Evolutionary conservation across 2,888 invertebrate genomes (phyloP), one percentile per base, ranked within the genome.

Genomic region (Disparrhopalites patrizii): DNA sequence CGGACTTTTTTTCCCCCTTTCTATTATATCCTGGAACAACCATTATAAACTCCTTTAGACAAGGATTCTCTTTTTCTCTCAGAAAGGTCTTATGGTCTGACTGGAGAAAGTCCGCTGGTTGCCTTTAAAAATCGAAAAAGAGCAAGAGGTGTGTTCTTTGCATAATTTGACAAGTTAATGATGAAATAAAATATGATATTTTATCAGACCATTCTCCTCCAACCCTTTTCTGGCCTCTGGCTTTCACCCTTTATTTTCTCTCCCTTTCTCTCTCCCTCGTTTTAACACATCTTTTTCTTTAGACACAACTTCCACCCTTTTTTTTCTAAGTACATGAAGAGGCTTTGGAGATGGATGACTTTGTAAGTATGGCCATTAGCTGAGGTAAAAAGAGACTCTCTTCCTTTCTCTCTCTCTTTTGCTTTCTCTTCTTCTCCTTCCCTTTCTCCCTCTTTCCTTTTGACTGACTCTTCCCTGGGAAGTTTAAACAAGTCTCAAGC

Each of bases 141-240:
- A 43, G 36, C 8, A 36, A 13, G 36, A 13, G 36, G 36, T 20
- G 23, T 20, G 5, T 51, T 52, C 28, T 28, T 27, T 52, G 52
- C 36, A 56, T 56, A 56, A 56, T 56, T 56, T 56, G 56, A 38
- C 56, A 56, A 56, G 56, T 56, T 56, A 56, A 56, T 55, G 56
- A 56, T 23, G 36, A 36, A 56, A 25, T 56, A 23, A 56, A 56
- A 56, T 38, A 56, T 56, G 31, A 56, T 56, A 56, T 56, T 56
- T 56, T 56, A 25, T 56, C 52, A 28, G 5, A 30, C 28, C 52
- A 28, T 52, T 52, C 52, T 52, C 52, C 52, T 10, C 52, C 52
- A 15, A 2, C 7, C 30, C 54, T 55, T 28, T n/a, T n/a, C n/a
- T n/a, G n/a, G n/a, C n/a, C n/a, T n/a, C n/a, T n/a, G n/a, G n/a